phyloP scores from a whole-genome alignment of 2,797 vertebrate genomes.

The Ispidina lecontei region DNA sequence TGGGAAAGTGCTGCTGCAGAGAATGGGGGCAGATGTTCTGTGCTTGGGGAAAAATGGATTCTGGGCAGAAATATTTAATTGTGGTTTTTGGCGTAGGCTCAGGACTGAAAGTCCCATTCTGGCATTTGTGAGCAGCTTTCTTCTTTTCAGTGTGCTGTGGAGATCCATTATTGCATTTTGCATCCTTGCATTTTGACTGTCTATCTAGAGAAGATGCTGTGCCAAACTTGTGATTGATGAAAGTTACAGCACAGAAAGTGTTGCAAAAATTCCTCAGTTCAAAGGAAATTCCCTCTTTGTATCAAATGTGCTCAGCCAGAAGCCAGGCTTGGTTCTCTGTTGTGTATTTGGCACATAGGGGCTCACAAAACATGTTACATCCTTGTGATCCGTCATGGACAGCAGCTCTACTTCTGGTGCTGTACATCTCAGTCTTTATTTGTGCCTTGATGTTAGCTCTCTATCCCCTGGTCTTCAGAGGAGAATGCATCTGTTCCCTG shows the following conservation, averaged over 20 bases:
- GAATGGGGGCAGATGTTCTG: neutral
- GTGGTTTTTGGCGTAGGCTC: neutral
- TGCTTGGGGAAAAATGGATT: neutral
- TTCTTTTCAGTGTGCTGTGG: neutral
- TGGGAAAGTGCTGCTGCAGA: neutral
- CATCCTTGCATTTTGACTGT: neutral
- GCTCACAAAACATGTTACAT: neutral
- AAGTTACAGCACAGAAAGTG: neutral
- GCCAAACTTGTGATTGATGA: neutral
- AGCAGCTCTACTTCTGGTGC: neutral
- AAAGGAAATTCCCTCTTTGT: neutral
- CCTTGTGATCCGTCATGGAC: neutral
- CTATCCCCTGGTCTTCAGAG: neutral
- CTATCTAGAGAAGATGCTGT: neutral
- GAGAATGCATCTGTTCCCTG: neutral
- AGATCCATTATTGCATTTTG: neutral
- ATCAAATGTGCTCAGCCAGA: neutral
- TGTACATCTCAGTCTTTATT: neutral
- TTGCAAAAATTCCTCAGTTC: neutral
- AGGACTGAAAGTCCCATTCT: neutral
- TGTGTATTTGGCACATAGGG: neutral
- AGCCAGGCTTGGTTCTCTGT: neutral
- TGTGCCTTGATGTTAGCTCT: neutral
- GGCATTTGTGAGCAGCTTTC: neutral
- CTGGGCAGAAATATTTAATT: neutral